Conservation (phyloP, 2,888 invertebrate genomes). For the Melanchra persicariae region DNA sequence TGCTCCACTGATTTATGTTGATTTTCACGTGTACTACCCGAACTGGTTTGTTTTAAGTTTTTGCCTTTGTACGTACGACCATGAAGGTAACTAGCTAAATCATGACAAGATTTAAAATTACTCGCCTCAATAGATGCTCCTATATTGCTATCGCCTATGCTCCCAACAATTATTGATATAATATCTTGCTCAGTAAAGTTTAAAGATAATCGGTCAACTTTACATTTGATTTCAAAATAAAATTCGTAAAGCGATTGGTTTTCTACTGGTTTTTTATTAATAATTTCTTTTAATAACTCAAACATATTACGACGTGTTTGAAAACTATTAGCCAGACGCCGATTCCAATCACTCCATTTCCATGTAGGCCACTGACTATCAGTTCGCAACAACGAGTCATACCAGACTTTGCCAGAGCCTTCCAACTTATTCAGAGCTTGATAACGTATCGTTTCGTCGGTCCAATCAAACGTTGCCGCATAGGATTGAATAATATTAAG, state of each 20-base stretch:
- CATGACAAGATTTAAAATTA: no score
- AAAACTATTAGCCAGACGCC: slow-evolving; percentile 16
- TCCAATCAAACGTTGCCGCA: slow-evolving; percentile 3
- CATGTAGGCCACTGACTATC: slow-evolving; percentile 35
- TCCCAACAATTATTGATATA: no score
- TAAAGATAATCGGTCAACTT: slow-evolving; percentile 18
- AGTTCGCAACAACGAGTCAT: slow-evolving; percentile 30
- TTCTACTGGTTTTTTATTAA: slow-evolving; percentile 37
- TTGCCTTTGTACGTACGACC: no score
- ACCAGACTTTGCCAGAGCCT: slow-evolving; percentile 16
- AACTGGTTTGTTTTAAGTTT: no score
- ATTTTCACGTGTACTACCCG: no score
- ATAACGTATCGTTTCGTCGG: slow-evolving; percentile 19
- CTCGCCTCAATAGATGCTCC: no score
- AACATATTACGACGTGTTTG: slow-evolving; percentile 31
- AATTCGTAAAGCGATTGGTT: slow-evolving; percentile 57
- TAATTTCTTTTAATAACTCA: slow-evolving; percentile 19
- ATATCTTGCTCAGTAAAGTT: no score
- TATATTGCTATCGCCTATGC: no score
- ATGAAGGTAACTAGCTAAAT: no score
- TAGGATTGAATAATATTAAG: not conserved
- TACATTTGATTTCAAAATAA: slow-evolving; percentile 26
- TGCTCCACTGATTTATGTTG: no score
- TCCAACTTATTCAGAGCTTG: no score
- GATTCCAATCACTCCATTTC: slow-evolving; percentile 18